Conservation (phyloP, 2,888 invertebrate species). For the Mesochorus sp. region DNA sequence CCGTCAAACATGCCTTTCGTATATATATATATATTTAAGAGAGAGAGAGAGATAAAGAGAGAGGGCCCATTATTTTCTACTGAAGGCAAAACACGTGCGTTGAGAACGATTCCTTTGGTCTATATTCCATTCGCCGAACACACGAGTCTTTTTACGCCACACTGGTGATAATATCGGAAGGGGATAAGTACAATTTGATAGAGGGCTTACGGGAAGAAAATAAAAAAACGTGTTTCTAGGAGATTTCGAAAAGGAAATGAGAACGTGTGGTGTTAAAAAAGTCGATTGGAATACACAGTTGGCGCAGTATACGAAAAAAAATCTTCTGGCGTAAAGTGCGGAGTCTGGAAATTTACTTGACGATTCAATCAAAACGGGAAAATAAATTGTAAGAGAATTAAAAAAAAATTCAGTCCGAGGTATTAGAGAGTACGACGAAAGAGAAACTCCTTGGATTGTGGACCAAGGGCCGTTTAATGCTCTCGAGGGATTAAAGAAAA, state of each 20-base stretch:
- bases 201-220: background rate
- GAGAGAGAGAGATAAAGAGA: no score
- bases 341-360: conserved; percentile 21
- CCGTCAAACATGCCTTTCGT: conserved; percentile 15
- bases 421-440: background rate
- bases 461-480: conserved; percentile 18
- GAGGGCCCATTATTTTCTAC: conserved; percentile 44
- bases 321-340: conserved; percentile 4
- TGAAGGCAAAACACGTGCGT: background rate
- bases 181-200: background rate
- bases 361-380: conserved; percentile 57
- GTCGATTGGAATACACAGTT: conserved; percentile 13
- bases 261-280: background rate
- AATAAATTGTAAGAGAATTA: conserved; percentile 42
- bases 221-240: background rate
- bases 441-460: conserved; percentile 5
- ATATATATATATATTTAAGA: no score
- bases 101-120: conserved; percentile 9
- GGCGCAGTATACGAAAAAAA: background rate
- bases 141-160: background rate
- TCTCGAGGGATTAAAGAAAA: conserved; percentile 29
- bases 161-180: background rate
- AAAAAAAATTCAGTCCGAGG: conserved; percentile 5
- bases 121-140: background rate
- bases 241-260: background rate